Conservation (phyloP, 2,113 vertebrate genomes). For the Phoenicopterus ruber region DNA sequence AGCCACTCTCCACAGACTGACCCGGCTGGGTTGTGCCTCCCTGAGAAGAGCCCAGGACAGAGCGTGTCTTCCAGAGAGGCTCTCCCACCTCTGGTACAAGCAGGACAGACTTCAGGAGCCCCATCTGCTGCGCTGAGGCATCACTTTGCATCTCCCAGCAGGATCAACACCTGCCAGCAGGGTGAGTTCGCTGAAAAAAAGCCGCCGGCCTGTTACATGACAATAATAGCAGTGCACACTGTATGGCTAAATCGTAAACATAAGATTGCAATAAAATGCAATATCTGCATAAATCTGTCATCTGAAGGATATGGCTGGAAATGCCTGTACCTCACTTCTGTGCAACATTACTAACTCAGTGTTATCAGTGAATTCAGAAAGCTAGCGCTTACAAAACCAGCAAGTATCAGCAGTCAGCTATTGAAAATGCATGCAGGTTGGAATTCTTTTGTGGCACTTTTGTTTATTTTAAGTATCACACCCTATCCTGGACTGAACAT, state of each 20-base stretch:
- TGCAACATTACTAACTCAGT: not conserved
- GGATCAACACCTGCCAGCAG: not conserved
- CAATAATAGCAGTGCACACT: not conserved
- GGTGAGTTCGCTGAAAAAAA: not conserved
- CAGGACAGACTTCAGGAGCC: not conserved
- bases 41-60: not conserved
- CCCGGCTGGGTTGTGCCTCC: not conserved
- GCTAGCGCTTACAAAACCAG: not conserved
- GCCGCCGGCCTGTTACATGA: not conserved
- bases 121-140: not conserved
- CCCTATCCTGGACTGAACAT: not conserved
- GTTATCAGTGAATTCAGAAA: slow-evolving; percentile 20
- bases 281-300: slow-evolving; percentile 34
- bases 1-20: not conserved
- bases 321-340: not conserved
- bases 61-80: not conserved
- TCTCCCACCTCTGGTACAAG: not conserved
- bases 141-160: not conserved
- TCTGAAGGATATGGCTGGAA: slow-evolving; percentile 25
- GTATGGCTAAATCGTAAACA: not conserved
- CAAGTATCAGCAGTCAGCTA: slow-evolving; percentile 26
- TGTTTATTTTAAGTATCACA: slow-evolving; percentile 34
- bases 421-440: not conserved
- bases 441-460: not conserved
- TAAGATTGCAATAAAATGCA: slow-evolving; percentile 8